Evolutionary conservation across 35 echinoderm and acorn worm genomes (phyloP).

Genomic region (Ptychodera flava): DNA sequence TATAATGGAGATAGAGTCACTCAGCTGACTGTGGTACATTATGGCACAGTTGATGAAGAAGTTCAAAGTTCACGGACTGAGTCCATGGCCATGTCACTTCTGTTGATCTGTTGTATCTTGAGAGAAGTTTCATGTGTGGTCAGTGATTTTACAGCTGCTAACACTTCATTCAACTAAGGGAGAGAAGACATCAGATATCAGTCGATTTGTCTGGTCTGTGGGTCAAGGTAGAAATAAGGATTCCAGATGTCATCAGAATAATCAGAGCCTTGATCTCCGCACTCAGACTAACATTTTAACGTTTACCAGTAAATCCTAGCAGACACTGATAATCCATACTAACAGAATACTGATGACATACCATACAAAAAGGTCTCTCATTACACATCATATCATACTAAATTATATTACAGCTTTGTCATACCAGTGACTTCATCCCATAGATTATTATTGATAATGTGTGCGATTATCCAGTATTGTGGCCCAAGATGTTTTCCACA

Average conservation of each 20-base stretch:
- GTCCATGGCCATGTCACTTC: neutral
- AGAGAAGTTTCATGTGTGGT: conserved; percentile 55
- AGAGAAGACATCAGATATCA: neutral
- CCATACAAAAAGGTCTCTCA: too few relatives aligned
- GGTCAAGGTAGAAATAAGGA: neutral
- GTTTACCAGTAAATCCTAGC: neutral
- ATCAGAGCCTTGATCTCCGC: neutral
- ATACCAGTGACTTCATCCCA: too few relatives aligned
- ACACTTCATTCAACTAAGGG: conserved; percentile 58
- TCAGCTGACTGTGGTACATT: too few relatives aligned
- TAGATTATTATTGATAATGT: too few relatives aligned
- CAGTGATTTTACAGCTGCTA: conserved; percentile 37
- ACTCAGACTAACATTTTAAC: neutral
- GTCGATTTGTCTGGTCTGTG: neutral
- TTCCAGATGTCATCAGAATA: neutral
- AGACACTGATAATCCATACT: neutral
- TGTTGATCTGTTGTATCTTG: conserved; percentile 28
- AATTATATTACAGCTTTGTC: too few relatives aligned
- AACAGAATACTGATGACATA: neutral
- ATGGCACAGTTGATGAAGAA: too few relatives aligned
- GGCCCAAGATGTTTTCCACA: too few relatives aligned
- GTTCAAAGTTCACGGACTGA: neutral
- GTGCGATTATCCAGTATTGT: too few relatives aligned
- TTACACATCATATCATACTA: too few relatives aligned
- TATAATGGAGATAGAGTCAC: too few relatives aligned